A percentile compares a stretch with the other conserved stretches of the same genome.
phyloP scores from a whole-genome alignment of 30 jellyfish, hydroid and myxozoan species.

The Aurelia coerulea region DNA sequence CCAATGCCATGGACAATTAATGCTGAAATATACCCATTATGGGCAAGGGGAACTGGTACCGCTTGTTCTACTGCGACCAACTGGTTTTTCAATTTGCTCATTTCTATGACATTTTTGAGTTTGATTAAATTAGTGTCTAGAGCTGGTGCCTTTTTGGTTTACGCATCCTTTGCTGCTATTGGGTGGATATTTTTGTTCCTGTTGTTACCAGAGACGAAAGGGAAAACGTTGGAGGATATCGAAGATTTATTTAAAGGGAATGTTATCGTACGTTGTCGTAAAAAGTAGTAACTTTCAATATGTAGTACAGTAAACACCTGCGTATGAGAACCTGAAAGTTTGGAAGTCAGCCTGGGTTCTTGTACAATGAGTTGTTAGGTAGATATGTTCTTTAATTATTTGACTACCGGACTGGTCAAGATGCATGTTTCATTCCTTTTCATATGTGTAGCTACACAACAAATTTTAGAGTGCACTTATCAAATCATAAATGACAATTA shows the following conservation, averaged over 20 bases:
- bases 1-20: constrained; percentile 96
- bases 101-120: constrained; percentile 80
- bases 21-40: constrained; percentile 94
- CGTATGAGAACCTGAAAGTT: neutral
- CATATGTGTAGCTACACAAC: too few species aligned
- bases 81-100: constrained; percentile 82
- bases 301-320: neutral
- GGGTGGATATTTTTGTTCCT: constrained; percentile 74
- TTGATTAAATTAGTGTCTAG: constrained; percentile 53
- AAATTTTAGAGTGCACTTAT: too few species aligned
- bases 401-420: too few species aligned
- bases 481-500: too few species aligned
- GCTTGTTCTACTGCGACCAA: constrained; percentile 79
- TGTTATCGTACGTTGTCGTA: constrained; percentile 48
- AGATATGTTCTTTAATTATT: too few species aligned
- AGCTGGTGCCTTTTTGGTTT: constrained; percentile 85
- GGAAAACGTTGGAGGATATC: constrained; percentile 80
- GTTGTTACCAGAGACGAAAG: constrained; percentile 89
- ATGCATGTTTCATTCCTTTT: too few species aligned
- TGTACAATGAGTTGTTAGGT: neutral
- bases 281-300: neutral
- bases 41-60: constrained; percentile 93
- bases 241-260: constrained; percentile 76
- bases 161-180: constrained; percentile 63
- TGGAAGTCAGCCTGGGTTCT: neutral